phyloP scores from a whole-genome alignment of 2,113 vertebrate species.

The Oreocharis arfaki region DNA sequence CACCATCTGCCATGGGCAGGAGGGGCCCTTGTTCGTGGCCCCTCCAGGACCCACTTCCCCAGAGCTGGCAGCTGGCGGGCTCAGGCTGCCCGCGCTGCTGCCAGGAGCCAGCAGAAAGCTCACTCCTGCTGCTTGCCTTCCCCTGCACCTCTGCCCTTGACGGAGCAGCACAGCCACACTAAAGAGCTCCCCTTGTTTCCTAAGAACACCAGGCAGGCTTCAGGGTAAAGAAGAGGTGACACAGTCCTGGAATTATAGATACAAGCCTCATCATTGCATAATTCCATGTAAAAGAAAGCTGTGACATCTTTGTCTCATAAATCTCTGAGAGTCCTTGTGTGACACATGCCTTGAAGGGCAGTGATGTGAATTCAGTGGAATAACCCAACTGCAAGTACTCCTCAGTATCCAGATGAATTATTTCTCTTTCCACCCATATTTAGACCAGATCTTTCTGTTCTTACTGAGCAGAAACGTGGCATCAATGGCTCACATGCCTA shows the following conservation, averaged over 20 bases:
- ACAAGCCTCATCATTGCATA: not conserved
- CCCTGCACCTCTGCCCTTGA: rapidly evolving
- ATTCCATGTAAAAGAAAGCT: not conserved
- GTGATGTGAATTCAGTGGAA: not conserved
- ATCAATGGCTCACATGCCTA: not conserved
- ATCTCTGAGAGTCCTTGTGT: not conserved
- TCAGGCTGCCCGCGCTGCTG: not conserved
- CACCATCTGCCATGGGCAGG: not conserved
- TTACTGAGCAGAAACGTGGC: not conserved
- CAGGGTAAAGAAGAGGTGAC: not conserved
- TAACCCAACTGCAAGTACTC: not conserved
- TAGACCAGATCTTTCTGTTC: not conserved
- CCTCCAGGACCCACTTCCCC: not conserved
- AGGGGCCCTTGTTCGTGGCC: rapidly evolving
- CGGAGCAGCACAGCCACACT: not conserved
- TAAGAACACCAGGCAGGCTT: not conserved
- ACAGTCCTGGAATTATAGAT: not conserved
- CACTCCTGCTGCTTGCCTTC: not conserved
- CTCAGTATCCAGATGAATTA: not conserved
- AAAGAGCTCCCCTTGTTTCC: not conserved
- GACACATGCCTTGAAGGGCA: not conserved
- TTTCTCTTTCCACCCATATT: not conserved
- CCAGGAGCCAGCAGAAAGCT: not conserved
- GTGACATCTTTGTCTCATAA: not conserved
- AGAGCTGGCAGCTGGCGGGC: not conserved